Conservation (phyloP, 2,888 invertebrate genomes). For the Argynnis bischoffii region DNA sequence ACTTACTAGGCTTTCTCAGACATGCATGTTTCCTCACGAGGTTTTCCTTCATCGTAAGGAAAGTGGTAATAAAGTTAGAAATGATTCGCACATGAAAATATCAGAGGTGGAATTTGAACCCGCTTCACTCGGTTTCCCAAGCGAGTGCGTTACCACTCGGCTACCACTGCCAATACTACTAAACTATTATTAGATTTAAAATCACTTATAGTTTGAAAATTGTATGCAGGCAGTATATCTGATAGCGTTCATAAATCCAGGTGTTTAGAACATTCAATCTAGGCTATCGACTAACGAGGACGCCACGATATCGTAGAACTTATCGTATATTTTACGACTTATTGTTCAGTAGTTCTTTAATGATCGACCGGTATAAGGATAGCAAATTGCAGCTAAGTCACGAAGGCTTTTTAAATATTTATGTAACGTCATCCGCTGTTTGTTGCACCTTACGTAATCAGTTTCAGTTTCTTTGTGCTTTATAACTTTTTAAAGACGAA, state of each 20-base stretch:
- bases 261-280: slow-evolving; percentile 46
- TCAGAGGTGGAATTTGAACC: too few relatives aligned
- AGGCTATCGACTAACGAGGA: slow-evolving; percentile 70
- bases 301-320: slow-evolving; percentile 47
- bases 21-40: too few relatives aligned
- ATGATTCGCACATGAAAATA: too few relatives aligned
- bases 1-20: too few relatives aligned
- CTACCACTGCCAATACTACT: too few relatives aligned
- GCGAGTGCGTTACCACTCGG: too few relatives aligned
- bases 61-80: too few relatives aligned
- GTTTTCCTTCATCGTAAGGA: too few relatives aligned
- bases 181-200: too few relatives aligned
- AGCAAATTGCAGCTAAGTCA: slow-evolving; percentile 43
- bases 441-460: slow-evolving; percentile 22
- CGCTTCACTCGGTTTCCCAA: too few relatives aligned
- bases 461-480: slow-evolving; percentile 18
- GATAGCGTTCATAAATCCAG: slow-evolving; percentile 2
- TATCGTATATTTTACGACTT: slow-evolving; percentile 60
- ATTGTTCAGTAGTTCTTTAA: slow-evolving; percentile 64
- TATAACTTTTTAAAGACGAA: slow-evolving; percentile 2
- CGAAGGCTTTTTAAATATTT: slow-evolving; percentile 43
- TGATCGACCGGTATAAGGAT: slow-evolving; percentile 48
- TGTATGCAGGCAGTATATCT: not conserved
- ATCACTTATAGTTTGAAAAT: not conserved
- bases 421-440: slow-evolving; percentile 23